Evolutionary conservation across 2,888 invertebrate genomes (phyloP).

Genomic region (Sarcophaga rosellei): DNA sequence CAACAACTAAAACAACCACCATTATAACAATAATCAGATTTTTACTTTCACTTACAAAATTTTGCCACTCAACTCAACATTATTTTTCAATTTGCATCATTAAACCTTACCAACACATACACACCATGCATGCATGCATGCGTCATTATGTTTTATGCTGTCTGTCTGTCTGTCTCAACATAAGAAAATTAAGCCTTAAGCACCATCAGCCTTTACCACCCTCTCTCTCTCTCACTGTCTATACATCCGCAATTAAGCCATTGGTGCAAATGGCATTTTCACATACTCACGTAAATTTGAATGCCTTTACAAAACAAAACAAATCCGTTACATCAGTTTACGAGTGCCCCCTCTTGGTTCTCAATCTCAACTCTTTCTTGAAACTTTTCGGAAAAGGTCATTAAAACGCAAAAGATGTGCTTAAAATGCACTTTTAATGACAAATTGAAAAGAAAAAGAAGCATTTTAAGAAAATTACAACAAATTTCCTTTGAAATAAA

Average conservation of each 20-base stretch:
- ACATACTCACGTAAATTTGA: background rate
- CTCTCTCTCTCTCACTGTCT: background rate
- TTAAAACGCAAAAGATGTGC: no score
- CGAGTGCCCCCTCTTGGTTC: no score
- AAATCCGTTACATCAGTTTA: no score
- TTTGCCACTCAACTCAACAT: conserved; percentile 71
- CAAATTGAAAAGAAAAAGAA: no score
- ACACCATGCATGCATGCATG: background rate
- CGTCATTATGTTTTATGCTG: background rate
- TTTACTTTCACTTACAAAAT: conserved; percentile 78
- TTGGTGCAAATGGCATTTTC: background rate
- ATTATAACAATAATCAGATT: conserved; percentile 71
- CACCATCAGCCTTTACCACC: background rate
- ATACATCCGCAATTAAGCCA: background rate
- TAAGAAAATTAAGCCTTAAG: background rate
- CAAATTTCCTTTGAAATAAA: no score
- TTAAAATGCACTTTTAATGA: no score
- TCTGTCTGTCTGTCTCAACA: no score
- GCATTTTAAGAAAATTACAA: no score
- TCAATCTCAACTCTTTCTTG: no score
- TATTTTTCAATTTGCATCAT: conserved; percentile 68
- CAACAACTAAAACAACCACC: background rate
- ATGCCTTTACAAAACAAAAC: background rate
- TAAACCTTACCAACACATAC: conserved; percentile 42
- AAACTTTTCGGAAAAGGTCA: no score